Conservation (phyloP, 2,113 vertebrate genomes). For the Donacobius atricapilla region DNA sequence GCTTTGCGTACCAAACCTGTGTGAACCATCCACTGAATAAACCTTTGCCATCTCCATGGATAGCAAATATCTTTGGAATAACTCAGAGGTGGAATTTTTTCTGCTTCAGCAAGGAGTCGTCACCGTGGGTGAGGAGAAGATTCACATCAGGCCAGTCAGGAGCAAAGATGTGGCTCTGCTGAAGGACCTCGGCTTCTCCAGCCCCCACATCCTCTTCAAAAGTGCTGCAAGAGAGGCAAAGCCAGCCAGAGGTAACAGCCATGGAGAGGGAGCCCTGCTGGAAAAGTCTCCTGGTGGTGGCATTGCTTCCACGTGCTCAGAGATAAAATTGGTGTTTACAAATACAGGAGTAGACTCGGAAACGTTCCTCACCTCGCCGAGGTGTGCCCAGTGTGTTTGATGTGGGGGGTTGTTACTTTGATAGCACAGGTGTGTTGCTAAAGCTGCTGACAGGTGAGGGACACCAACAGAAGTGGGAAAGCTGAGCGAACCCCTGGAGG, state of each 20-base stretch:
- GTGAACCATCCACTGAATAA: background rate
- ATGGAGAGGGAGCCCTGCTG: background rate
- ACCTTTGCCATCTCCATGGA: background rate
- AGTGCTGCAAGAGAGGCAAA: background rate
- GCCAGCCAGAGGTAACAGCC: background rate
- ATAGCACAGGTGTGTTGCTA: background rate
- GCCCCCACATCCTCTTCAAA: constrained; percentile 54
- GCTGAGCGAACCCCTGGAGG: background rate
- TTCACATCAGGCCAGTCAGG: constrained; percentile 46
- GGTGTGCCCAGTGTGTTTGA: background rate
- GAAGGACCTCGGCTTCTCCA: background rate
- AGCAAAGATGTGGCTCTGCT: background rate
- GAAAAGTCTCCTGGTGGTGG: background rate
- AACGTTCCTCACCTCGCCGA: background rate
- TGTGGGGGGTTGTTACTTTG: background rate
- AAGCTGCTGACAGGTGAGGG: background rate
- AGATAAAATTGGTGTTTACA: background rate
- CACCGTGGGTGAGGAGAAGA: background rate
- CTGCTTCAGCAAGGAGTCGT: constrained; percentile 54
- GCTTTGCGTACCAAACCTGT: background rate
- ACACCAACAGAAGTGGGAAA: background rate
- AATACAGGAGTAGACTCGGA: background rate
- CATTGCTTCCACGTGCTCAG: background rate
- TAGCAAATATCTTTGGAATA: background rate
- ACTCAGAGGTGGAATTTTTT: constrained; percentile 6